A percentile compares a stretch with the other conserved stretches of the same genome.
Evolutionary conservation across 2,888 invertebrate species (phyloP).

Genomic region (Incurvaria masculella): DNA sequence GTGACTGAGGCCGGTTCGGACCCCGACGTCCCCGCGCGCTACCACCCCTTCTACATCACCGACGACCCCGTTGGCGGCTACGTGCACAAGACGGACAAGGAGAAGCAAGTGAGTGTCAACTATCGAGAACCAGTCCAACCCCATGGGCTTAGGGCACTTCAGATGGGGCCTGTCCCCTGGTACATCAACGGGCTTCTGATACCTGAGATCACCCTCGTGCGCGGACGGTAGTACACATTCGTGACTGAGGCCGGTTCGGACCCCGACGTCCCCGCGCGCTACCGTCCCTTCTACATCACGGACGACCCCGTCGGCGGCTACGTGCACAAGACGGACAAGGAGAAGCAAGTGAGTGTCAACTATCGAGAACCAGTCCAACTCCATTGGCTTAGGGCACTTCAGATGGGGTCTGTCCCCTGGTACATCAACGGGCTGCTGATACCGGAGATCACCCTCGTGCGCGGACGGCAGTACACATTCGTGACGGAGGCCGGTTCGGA

Average conservation of each 20-base stretch:
- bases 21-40: conserved; percentile 73
- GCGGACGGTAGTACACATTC: conserved; percentile 85
- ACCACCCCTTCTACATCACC: conserved; percentile 93
- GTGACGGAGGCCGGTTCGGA: conserved; percentile 84
- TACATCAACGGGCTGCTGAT: conserved; percentile 92
- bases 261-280: conserved; percentile 73
- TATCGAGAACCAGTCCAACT: not conserved
- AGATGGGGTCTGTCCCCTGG: conserved; percentile 95
- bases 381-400: conserved; percentile 67
- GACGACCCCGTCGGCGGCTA: conserved; percentile 87
- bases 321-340: conserved; percentile 76
- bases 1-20: conserved; percentile 84
- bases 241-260: conserved; percentile 84
- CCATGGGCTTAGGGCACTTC: conserved; percentile 66
- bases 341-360: conserved; percentile 70
- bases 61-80: conserved; percentile 73
- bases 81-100: conserved; percentile 76
- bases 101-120: conserved; percentile 70
- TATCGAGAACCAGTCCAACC: not conserved
- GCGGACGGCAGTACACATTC: conserved; percentile 85
- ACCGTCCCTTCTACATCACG: conserved; percentile 93
- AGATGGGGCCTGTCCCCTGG: conserved; percentile 95
- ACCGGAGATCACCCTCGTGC: conserved; percentile 85
- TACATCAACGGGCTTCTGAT: conserved; percentile 91
- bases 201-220: conserved; percentile 85